These are phyloP conservation scores for Zaprionus nigranus DNA, from an alignment of 1,140 invertebrate genomes.

Conservation along the genomic window DNA sequence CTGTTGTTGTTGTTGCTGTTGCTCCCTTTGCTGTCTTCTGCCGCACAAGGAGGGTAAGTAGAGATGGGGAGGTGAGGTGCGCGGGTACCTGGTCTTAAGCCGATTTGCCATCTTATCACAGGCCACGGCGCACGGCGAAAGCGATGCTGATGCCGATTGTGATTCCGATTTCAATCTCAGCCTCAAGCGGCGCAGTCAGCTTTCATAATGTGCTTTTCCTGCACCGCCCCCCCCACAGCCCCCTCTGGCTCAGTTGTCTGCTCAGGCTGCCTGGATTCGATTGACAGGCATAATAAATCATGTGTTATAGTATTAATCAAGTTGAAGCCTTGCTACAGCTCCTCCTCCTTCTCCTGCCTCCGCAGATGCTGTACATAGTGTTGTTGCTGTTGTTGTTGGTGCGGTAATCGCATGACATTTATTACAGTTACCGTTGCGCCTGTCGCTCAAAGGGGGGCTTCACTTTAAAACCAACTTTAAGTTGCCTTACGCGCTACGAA, in stretches of 20 bases:
- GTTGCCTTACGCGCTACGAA: constrained; percentile 11
- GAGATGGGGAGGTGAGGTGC: no score
- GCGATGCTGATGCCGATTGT: constrained; percentile 40
- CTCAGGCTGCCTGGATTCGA: constrained; percentile 42
- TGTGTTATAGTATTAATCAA: constrained; percentile 82
- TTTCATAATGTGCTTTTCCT: constrained; percentile 77
- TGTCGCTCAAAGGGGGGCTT: constrained; percentile 19
- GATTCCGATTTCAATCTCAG: constrained; percentile 59
- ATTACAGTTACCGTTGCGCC: constrained; percentile 61
- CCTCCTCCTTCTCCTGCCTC: constrained; percentile 27
- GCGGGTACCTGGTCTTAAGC: constrained; percentile 60
- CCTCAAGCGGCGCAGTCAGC: constrained; percentile 34
- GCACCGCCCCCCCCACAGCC: constrained; percentile 1
- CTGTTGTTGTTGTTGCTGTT: constrained; percentile 27
- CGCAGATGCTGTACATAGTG: constrained; percentile 28
- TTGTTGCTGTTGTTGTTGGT: constrained; percentile 43
- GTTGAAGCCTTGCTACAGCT: constrained; percentile 54
- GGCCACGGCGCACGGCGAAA: constrained; percentile 41
- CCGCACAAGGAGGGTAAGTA: not conserved
- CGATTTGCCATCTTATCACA: constrained; percentile 81
- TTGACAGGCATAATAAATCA: constrained; percentile 82
- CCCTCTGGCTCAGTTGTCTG: constrained; percentile 15
- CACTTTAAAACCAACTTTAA: constrained; percentile 58
- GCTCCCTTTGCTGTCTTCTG: constrained; percentile 32
- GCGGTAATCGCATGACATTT: constrained; percentile 77